phyloP scores from a whole-genome alignment of 2,113 vertebrate species.

The Hepsetus odoe region DNA sequence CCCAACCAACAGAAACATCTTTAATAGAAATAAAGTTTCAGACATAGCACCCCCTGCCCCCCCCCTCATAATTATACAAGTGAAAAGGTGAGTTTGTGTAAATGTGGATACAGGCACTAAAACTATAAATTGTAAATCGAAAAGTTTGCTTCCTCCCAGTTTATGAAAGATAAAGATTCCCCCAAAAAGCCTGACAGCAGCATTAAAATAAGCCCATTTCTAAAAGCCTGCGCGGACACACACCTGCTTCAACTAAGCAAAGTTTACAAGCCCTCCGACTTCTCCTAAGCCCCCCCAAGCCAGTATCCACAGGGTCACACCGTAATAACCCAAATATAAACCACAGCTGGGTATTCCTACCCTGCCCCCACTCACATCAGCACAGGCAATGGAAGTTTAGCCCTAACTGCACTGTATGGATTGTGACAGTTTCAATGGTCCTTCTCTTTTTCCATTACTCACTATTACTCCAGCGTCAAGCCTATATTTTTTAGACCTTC shows the following conservation, averaged over 20 bases:
- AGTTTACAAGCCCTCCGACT: slow-evolving; percentile 59
- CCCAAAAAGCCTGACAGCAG: not conserved
- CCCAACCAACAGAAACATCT: no score
- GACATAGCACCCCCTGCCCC: no score
- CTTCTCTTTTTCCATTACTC: not conserved
- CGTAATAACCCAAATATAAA: slow-evolving; percentile 52
- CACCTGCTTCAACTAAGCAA: slow-evolving; percentile 64
- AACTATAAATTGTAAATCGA: no score
- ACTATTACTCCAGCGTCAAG: not conserved
- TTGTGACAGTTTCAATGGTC: slow-evolving; percentile 37
- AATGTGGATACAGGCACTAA: no score
- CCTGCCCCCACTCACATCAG: not conserved
- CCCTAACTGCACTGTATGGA: slow-evolving; percentile 21
- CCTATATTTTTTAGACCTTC: not conserved
- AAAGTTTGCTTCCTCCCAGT: no score
- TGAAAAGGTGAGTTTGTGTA: no score
- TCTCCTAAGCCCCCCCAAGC: slow-evolving; percentile 11
- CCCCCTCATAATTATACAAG: no score
- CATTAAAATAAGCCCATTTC: not conserved
- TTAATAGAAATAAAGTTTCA: no score
- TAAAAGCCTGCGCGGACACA: slow-evolving; percentile 23
- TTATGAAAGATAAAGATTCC: no score
- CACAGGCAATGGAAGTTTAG: slow-evolving; percentile 26
- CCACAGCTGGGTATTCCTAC: slow-evolving; percentile 61
- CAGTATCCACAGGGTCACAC: slow-evolving; percentile 48